These are phyloP conservation scores for Liolophura sinensis DNA, from an alignment of 1,140 invertebrate species.

Conservation along the genomic window DNA sequence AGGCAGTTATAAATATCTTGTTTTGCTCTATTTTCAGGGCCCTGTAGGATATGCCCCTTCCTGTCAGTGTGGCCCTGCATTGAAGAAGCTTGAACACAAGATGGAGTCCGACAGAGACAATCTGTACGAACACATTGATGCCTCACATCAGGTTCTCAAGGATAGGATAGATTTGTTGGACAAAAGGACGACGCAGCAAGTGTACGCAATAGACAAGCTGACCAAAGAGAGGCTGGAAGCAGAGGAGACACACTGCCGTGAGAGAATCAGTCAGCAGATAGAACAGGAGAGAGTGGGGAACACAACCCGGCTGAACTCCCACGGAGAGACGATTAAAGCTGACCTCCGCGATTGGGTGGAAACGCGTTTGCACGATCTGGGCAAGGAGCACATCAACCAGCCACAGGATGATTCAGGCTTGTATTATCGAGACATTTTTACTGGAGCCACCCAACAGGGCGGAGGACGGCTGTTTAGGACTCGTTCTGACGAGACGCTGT, in stretches of 20 bases:
- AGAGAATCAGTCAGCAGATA: constrained; percentile 28
- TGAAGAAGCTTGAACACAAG: constrained; percentile 84
- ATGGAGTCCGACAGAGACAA: constrained; percentile 84
- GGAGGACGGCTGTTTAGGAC: constrained; percentile 47
- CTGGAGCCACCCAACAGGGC: constrained; percentile 34
- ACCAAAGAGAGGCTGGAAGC: constrained; percentile 37
- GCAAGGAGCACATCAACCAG: constrained; percentile 20
- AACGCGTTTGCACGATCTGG: constrained; percentile 41
- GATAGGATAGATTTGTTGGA: constrained; percentile 79
- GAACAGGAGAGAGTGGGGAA: constrained; percentile 30
- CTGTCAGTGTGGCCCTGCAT: constrained; percentile 80
- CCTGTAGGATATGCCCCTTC: constrained; percentile 86
- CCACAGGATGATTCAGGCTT: constrained; percentile 53
- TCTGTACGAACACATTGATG: constrained; percentile 80
- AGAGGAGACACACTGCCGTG: constrained; percentile 34
- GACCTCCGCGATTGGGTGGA: constrained; percentile 48
- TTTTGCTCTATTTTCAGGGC: constrained; percentile 62
- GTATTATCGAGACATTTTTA: constrained; percentile 42
- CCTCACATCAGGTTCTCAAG: constrained; percentile 78
- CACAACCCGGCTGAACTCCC: constrained; percentile 19
- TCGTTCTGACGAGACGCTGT: constrained; percentile 56
- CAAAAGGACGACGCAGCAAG: constrained; percentile 74
- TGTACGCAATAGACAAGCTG: constrained; percentile 57
- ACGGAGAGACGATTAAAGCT: constrained; percentile 26
- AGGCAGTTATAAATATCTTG: constrained; percentile 3